A percentile compares a stretch with the other conserved stretches of the same genome.
These are phyloP conservation scores for Caracal caracal DNA, from an alignment of 2,113 vertebrate genomes.

Conservation along the genomic window DNA sequence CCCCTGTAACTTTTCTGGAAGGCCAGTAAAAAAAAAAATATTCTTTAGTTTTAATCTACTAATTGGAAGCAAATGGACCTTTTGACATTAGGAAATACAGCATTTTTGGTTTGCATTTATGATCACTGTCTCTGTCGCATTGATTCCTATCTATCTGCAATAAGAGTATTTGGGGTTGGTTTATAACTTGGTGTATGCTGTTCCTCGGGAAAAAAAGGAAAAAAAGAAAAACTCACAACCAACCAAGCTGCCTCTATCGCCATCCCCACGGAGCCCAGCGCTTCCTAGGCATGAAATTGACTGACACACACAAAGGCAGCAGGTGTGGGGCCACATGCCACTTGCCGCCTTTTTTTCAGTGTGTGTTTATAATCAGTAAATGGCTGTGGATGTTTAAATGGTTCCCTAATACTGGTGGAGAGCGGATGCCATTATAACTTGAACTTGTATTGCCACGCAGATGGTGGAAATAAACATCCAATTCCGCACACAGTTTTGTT, in stretches of 20 bases:
- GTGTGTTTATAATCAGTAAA: conserved; percentile 77
- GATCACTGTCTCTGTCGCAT: conserved; percentile 61
- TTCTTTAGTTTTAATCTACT: conserved; percentile 47
- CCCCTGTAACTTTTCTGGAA: background rate
- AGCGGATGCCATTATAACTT: conserved; percentile 72
- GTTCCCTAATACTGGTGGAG: conserved; percentile 76
- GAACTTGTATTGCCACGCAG: conserved; percentile 70
- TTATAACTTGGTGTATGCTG: conserved; percentile 43
- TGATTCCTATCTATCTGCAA: conserved; percentile 40
- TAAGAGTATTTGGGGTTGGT: conserved; percentile 50
- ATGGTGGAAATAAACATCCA: conserved; percentile 81
- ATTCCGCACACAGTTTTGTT: conserved; percentile 71
- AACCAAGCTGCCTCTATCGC: conserved; percentile 45
- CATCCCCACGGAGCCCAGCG: conserved; percentile 55
- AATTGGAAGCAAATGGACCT: conserved; percentile 54
- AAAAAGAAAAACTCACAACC: background rate
- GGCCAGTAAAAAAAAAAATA: conserved; percentile 21
- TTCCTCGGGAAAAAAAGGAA: background rate
- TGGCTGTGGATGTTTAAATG: conserved; percentile 66
- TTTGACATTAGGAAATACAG: conserved; percentile 45
- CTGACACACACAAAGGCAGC: conserved; percentile 66
- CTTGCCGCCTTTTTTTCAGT: conserved; percentile 49
- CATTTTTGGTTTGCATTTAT: conserved; percentile 64
- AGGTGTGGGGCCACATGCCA: conserved; percentile 75
- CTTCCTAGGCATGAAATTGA: conserved; percentile 68